phyloP scores from a whole-genome alignment of 2,113 vertebrate species.

The Bombycilla garrulus region DNA sequence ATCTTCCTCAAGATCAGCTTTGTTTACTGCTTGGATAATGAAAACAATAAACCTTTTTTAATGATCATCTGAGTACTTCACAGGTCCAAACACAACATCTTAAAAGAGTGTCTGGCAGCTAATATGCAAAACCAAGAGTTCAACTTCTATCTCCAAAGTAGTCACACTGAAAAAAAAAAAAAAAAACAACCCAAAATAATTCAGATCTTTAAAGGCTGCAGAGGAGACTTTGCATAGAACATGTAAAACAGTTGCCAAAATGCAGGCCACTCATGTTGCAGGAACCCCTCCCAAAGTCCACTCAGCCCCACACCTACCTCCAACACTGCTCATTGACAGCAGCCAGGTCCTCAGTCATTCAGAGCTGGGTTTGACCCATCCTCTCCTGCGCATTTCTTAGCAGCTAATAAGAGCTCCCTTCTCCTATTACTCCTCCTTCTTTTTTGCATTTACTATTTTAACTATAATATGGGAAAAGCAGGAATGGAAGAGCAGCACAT shows the following conservation, averaged over 20 bases:
- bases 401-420: background rate
- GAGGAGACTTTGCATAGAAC: background rate
- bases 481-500: background rate
- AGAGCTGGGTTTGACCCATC: background rate
- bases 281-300: background rate
- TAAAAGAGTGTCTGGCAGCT: background rate
- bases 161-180: background rate
- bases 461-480: background rate
- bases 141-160: background rate
- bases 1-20: background rate
- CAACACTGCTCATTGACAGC: background rate
- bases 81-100: background rate
- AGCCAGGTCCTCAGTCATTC: background rate
- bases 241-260: background rate
- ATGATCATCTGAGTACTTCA: background rate
- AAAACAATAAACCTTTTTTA: background rate
- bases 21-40: background rate
- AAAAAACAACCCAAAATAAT: background rate
- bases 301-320: background rate
- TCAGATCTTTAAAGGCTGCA: background rate
- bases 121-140: background rate
- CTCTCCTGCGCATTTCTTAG: background rate
- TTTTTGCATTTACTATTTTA: background rate
- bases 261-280: background rate
- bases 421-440: background rate